A percentile compares a stretch with the other conserved stretches of the same genome.
phyloP scores from a whole-genome alignment of 2,888 invertebrate species.

The Mellilla xanthometata region DNA sequence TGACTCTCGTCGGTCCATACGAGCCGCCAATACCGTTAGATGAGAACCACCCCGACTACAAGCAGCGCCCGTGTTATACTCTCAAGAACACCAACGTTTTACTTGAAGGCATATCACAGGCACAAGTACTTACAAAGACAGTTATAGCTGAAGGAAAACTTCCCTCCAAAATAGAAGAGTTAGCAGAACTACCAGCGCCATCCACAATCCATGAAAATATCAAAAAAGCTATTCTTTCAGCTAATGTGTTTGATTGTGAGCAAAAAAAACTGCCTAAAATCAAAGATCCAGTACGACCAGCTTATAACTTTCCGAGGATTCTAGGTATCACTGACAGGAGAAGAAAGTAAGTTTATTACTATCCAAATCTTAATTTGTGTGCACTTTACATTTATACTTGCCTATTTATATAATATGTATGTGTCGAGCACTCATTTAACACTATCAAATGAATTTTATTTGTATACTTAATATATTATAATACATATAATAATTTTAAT shows the following conservation, averaged over 20 bases:
- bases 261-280: slow-evolving; percentile 89
- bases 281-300: slow-evolving; percentile 87
- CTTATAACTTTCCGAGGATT: slow-evolving; percentile 86
- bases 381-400: no score
- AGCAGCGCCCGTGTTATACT: slow-evolving; percentile 82
- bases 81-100: slow-evolving; percentile 85
- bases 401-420: no score
- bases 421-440: no score
- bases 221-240: slow-evolving; percentile 84
- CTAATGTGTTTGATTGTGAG: slow-evolving; percentile 89
- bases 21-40: slow-evolving; percentile 69
- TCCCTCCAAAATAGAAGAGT: slow-evolving; percentile 82
- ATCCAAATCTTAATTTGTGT: background rate
- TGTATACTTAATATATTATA: no score
- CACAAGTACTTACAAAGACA: slow-evolving; percentile 91
- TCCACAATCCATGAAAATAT: slow-evolving; percentile 82
- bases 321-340: slow-evolving; percentile 89
- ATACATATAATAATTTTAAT: no score
- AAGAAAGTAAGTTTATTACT: slow-evolving; percentile 83
- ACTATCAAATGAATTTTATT: no score
- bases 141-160: slow-evolving; percentile 84
- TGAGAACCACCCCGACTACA: slow-evolving; percentile 85
- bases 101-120: slow-evolving; percentile 89
- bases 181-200: slow-evolving; percentile 73
- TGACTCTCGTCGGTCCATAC: slow-evolving; percentile 69